Evolutionary conservation across 2,113 vertebrate genomes (phyloP).

Genomic region (Condylura cristata): DNA sequence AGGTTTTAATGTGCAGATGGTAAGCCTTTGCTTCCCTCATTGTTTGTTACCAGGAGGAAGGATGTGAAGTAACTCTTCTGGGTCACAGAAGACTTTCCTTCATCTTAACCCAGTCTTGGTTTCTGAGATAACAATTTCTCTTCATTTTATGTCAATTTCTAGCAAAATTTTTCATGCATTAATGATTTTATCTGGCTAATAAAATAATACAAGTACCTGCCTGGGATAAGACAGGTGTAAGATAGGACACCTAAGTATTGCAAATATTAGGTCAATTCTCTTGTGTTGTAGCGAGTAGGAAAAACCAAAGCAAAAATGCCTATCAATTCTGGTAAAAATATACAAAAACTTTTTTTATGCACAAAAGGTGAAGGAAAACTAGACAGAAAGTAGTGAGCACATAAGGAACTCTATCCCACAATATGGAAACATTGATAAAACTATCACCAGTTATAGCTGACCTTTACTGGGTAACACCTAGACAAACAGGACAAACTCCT

Average conservation of each 20-base stretch:
- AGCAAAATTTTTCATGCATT: slow-evolving; percentile 24
- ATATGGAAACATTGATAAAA: slow-evolving; percentile 57
- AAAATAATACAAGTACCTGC: background rate
- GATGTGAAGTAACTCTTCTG: background rate
- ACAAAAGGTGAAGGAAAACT: slow-evolving; percentile 16
- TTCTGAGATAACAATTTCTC: background rate
- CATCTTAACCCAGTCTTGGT: background rate
- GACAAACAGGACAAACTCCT: slow-evolving; percentile 49
- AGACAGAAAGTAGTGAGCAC: slow-evolving; percentile 48
- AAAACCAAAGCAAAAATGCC: background rate
- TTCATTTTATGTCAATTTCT: slow-evolving; percentile 30
- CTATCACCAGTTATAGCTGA: slow-evolving; percentile 39
- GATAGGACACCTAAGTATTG: background rate
- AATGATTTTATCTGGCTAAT: slow-evolving; percentile 16
- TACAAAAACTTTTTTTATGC: background rate
- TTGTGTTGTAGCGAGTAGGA: slow-evolving; percentile 17
- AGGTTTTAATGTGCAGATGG: slow-evolving; percentile 57
- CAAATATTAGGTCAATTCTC: too few relatives aligned
- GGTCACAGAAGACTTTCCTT: background rate
- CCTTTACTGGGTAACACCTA: slow-evolving; percentile 60
- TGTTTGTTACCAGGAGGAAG: slow-evolving; percentile 11
- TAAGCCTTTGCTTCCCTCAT: slow-evolving; percentile 42
- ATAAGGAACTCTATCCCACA: slow-evolving; percentile 27
- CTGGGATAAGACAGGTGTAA: background rate
- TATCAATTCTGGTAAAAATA: background rate